phyloP scores from a whole-genome alignment of 2,888 invertebrate species.

The Emmelina monodactyla region DNA sequence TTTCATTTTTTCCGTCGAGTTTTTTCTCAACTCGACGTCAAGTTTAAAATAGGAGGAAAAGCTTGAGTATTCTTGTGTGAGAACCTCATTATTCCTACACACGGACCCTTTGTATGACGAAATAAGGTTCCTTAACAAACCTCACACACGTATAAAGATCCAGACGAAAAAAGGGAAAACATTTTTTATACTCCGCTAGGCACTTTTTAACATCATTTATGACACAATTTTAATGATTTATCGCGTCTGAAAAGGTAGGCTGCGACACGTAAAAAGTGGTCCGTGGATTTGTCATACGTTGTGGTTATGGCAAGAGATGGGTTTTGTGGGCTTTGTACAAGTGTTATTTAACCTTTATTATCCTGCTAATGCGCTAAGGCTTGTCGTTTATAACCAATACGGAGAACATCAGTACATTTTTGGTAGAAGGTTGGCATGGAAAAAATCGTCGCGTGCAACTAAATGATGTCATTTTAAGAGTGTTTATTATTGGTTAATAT shows the following conservation, averaged over 20 bases:
- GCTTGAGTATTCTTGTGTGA: slow-evolving; percentile 36
- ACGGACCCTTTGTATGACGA: slow-evolving; percentile 55
- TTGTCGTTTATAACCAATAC: too few relatives aligned
- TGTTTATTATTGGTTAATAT: too few relatives aligned
- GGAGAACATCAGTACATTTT: too few relatives aligned
- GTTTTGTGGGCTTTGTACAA: too few relatives aligned
- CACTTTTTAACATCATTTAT: slow-evolving; percentile 1
- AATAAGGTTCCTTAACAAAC: slow-evolving; percentile 62
- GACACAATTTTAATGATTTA: slow-evolving; percentile 1
- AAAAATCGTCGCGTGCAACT: too few relatives aligned
- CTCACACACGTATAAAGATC: slow-evolving; percentile 35
- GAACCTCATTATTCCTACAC: slow-evolving; percentile 61
- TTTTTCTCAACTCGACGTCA: slow-evolving; percentile 18
- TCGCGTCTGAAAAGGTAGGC: not conserved
- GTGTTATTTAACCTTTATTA: too few relatives aligned
- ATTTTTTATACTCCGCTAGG: slow-evolving; percentile 4
- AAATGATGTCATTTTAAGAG: too few relatives aligned
- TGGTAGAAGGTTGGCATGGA: too few relatives aligned
- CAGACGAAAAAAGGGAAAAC: slow-evolving; percentile 14
- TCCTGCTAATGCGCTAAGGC: too few relatives aligned
- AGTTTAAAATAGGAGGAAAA: slow-evolving; percentile 48
- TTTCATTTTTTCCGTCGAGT: not conserved
- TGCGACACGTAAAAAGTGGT: not conserved
- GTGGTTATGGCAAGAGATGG: not conserved
- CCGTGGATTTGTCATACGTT: not conserved